Percentiles rank a stretch among this genome's conserved stretches.
phyloP scores from a whole-genome alignment of 2,797 vertebrate species.

The Betta splendens region DNA sequence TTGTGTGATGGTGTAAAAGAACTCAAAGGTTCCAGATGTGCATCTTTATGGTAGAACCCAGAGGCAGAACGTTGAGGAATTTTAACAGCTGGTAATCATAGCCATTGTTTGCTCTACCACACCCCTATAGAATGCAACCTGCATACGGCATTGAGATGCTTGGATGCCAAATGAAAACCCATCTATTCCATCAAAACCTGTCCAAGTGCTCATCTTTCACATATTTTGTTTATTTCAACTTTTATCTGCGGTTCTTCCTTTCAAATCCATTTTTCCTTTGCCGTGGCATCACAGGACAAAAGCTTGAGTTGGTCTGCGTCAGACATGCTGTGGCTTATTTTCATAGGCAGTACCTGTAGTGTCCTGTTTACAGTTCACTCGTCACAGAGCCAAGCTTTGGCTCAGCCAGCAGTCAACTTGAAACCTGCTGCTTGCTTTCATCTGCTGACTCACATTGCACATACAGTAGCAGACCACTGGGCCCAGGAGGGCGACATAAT shows the following conservation, averaged over 20 bases:
- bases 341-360: slow-evolving; percentile 37
- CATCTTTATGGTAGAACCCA: background rate
- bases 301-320: background rate
- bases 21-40: slow-evolving; percentile 18
- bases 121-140: background rate
- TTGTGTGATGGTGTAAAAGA: slow-evolving; percentile 21
- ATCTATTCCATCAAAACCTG: background rate
- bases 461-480: slow-evolving; percentile 11
- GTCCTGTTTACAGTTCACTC: slow-evolving; percentile 40
- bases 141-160: slow-evolving; percentile 6
- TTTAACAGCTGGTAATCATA: slow-evolving; percentile 19
- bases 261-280: too few relatives aligned
- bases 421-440: slow-evolving; percentile 41
- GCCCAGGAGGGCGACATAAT: slow-evolving; percentile 24
- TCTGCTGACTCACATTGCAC: slow-evolving; percentile 50
- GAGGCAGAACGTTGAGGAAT: slow-evolving; percentile 15
- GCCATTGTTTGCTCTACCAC: slow-evolving; percentile 7
- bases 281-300: too few relatives aligned
- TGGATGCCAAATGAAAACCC: background rate
- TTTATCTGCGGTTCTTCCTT: too few relatives aligned
- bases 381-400: slow-evolving; percentile 20
- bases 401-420: slow-evolving; percentile 27
- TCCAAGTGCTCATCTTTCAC: background rate
- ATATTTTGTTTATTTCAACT: background rate
- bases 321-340: slow-evolving; percentile 3